Evolutionary conservation across 2,113 vertebrate genomes (phyloP), one percentile per base, ranked within the genome.

Genomic region (Osmerus mordax): DNA sequence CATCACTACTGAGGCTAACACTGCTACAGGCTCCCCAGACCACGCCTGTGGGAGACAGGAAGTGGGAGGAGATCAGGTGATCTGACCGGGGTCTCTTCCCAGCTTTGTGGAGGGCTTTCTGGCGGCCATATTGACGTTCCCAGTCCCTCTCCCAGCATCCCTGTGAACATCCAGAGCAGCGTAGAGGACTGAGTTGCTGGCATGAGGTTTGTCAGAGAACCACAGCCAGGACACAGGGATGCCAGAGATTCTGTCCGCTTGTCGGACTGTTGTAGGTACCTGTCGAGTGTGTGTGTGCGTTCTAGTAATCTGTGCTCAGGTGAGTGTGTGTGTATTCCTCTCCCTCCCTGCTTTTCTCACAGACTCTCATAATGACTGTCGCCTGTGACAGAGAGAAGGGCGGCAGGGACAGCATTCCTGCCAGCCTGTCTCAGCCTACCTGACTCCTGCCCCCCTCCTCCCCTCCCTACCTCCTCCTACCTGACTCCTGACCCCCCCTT

Each of bases 351-450:
- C n/a, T 9, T 18, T 59, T 21, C 56, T 59, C 56, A 19, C 56
- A 62, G 62, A 36, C 62, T 64, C 62, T 36, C 29, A 64, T 64
- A 52, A 67, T 21, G 28, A 47, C 76, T 16, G 65, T 14, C 69
- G 78, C 62, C 72, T 0, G 36, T 36, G 32, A 41, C 11, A 41
- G 58, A 71, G 73, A 70, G 75, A 77, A 70, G 76, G 73, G 52
- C 29, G 70, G 32, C 59, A 65, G 54, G 13, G n/a, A 62, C 21
- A 41, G 69, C 85, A 87, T 88, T 87, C 83, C 75, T 86, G 29
- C 29, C 29, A 65, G 29, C 29, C 63, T 11, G 36, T 21, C 58
- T 60, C 19, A 60, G 18, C 28, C 61, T 32, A 63, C 61, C 61
- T 64, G 28, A 8, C 61, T 36, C 28, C 61, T 36, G 14, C 9